These are phyloP conservation scores for Oscheius sp. DNA, from an alignment of 2,888 invertebrate species.

Conservation along the genomic window DNA sequence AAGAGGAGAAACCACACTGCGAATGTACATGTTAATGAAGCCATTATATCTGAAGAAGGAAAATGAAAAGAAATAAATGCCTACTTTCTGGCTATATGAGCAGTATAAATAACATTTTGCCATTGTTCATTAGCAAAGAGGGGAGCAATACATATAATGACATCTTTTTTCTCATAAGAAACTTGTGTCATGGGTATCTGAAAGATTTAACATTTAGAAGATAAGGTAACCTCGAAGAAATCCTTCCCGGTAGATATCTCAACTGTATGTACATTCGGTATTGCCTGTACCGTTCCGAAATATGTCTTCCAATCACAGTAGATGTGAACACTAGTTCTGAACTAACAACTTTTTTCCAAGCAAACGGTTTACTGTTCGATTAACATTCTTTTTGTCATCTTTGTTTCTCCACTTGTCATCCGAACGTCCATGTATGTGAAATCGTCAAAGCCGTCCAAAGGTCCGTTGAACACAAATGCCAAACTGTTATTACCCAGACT, in stretches of 20 bases:
- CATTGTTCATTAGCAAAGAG: conserved; percentile 50
- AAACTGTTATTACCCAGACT: not conserved
- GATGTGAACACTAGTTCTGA: no score
- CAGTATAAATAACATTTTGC: conserved; percentile 40
- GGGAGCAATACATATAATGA: conserved; percentile 50
- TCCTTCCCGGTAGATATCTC: not conserved
- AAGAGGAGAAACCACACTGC: conserved; percentile 38
- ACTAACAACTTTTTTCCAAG: not conserved
- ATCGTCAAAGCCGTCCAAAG: not conserved
- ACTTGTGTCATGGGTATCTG: conserved; percentile 44
- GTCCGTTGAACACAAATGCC: not conserved
- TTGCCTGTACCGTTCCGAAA: no score
- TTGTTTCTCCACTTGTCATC: not conserved
- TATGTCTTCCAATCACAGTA: not conserved
- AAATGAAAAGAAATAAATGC: no score
- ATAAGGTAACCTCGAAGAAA: not conserved
- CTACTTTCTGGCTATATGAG: conserved; percentile 44
- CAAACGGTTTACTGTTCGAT: no score
- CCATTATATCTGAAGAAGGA: conserved; percentile 32
- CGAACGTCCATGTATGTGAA: not conserved
- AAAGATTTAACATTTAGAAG: not conserved
- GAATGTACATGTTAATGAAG: conserved; percentile 44
- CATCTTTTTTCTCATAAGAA: conserved; percentile 29
- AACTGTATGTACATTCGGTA: no score
- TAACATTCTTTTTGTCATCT: not conserved